phyloP scores from a whole-genome alignment of 2,888 invertebrate species.

The Antheraea assamensis region DNA sequence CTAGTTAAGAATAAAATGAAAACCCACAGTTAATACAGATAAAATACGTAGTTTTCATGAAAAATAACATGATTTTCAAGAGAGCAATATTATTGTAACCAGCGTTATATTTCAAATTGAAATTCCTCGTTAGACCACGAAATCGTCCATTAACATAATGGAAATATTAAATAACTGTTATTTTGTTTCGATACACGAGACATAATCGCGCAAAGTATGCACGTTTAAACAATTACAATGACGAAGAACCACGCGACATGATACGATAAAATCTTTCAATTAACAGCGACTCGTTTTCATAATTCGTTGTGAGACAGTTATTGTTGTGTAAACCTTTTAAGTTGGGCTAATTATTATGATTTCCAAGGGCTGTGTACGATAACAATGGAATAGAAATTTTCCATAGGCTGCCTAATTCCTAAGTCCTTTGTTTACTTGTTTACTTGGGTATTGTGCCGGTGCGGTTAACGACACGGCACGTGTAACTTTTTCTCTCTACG shows the following conservation, averaged over 20 bases:
- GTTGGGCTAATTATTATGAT: background rate
- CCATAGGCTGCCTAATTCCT: slow-evolving; percentile 1
- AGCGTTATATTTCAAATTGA: too few species aligned
- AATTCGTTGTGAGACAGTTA: background rate
- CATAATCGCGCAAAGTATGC: background rate
- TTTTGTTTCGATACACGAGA: background rate
- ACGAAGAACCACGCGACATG: background rate
- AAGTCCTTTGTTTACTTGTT: slow-evolving; percentile 14
- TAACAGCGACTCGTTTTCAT: background rate
- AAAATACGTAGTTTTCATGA: too few species aligned
- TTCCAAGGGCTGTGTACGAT: background rate
- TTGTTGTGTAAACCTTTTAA: background rate
- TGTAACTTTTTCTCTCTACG: background rate
- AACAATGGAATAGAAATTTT: slow-evolving; percentile 7
- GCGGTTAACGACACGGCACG: slow-evolving; percentile 16
- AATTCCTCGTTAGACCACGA: background rate
- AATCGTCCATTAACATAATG: background rate
- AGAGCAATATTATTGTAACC: too few species aligned
- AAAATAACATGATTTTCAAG: too few species aligned
- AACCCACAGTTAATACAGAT: too few species aligned
- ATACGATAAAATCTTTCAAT: background rate
- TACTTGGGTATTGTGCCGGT: background rate
- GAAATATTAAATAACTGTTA: background rate
- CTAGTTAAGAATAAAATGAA: too few species aligned
- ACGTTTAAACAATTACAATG: background rate